Conservation (phyloP, 2,113 vertebrate genomes). For the Saguinus imperator region DNA sequence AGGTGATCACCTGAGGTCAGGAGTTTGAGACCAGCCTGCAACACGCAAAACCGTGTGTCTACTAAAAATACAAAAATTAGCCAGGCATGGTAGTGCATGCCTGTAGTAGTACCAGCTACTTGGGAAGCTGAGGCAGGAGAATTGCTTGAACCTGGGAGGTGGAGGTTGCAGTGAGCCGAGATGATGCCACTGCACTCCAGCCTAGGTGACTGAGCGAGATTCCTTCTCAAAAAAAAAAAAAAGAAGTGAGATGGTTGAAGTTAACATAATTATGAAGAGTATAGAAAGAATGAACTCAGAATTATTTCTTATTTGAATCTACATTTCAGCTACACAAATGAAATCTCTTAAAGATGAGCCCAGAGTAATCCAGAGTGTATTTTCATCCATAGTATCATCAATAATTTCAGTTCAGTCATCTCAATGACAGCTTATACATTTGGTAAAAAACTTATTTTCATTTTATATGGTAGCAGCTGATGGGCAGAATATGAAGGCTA, state of each 20-base stretch:
- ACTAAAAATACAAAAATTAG: no score
- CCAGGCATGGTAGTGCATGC: no score
- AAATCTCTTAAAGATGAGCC: neutral
- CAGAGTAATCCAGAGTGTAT: neutral
- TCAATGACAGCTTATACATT: neutral
- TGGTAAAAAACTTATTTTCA: neutral
- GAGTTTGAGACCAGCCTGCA: no score
- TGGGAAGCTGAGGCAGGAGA: no score
- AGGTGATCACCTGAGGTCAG: no score
- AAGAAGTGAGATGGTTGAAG: neutral
- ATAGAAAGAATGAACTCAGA: neutral
- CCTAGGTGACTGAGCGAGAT: no score
- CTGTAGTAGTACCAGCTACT: no score
- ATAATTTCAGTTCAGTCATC: neutral
- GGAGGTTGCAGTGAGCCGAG: no score
- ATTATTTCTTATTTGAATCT: constrained; percentile 24
- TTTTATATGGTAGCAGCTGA: neutral
- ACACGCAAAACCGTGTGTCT: no score
- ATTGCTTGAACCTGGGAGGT: no score
- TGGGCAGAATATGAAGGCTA: neutral
- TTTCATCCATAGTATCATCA: neutral
- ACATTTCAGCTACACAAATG: neutral
- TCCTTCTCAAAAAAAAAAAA: no score
- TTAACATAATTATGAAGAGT: neutral
- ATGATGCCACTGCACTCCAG: no score